phyloP scores from a whole-genome alignment of 2,888 invertebrate species.

The Notodonta dromedarius region DNA sequence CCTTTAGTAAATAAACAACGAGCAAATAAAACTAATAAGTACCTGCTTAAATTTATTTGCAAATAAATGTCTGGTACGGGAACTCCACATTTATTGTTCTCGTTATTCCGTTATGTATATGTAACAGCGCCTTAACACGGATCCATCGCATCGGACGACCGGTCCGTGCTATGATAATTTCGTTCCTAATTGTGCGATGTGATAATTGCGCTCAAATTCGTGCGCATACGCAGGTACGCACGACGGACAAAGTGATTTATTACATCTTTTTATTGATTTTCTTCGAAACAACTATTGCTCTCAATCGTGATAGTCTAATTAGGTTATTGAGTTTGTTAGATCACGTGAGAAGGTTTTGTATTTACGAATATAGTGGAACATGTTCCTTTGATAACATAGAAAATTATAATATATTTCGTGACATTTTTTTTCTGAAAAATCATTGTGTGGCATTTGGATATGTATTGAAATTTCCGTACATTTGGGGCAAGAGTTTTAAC shows the following conservation, averaged over 20 bases:
- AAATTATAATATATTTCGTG: no score
- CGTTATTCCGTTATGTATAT: neutral
- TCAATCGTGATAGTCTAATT: neutral
- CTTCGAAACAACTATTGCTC: neutral
- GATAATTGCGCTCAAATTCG: conserved; percentile 13
- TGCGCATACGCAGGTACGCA: neutral
- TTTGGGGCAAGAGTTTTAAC: neutral
- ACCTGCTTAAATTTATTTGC: neutral
- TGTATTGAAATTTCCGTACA: no score
- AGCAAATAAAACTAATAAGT: neutral
- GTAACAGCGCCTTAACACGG: conserved; percentile 16
- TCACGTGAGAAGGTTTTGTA: no score
- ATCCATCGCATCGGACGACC: conserved; percentile 19
- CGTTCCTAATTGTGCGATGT: conserved; percentile 44
- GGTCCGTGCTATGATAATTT: conserved; percentile 52
- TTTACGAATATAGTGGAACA: no score
- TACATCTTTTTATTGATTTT: neutral
- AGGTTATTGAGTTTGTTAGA: neutral
- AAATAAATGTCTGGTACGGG: neutral
- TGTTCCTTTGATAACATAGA: no score
- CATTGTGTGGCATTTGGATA: no score
- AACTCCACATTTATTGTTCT: neutral
- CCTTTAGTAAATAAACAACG: no score
- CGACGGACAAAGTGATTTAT: neutral
- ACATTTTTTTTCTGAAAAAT: no score